Percentiles rank a stretch among this genome's conserved stretches.
phyloP scores from a whole-genome alignment of 2,113 vertebrate genomes.

The Takifugu flavidus region DNA sequence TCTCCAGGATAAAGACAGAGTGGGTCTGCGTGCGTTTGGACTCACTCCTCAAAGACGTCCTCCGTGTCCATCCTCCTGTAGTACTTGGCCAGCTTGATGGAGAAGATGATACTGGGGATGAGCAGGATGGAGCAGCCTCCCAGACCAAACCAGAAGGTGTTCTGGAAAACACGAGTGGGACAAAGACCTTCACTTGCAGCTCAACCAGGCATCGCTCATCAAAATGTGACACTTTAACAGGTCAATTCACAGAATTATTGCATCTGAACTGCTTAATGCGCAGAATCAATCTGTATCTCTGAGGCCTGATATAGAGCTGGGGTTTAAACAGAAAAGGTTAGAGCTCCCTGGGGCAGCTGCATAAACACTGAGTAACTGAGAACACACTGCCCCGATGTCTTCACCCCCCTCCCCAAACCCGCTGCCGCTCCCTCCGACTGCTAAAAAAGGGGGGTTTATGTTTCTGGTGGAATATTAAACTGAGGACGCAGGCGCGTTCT shows the following conservation, averaged over 20 bases:
- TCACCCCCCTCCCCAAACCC: conserved; percentile 13
- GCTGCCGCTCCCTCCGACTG: conserved; percentile 1
- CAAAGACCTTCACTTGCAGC: not conserved
- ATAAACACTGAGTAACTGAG: conserved; percentile 41
- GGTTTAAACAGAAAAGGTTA: conserved; percentile 34
- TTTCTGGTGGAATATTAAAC: conserved; percentile 13
- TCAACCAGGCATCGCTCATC: not conserved
- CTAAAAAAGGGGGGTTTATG: conserved; percentile 44
- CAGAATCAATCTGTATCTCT: conserved; percentile 25
- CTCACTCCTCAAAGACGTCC: conserved; percentile 95
- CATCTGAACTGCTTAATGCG: not conserved
- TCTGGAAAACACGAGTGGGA: conserved; percentile 70
- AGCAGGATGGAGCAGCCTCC: conserved; percentile 86
- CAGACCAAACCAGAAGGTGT: conserved; percentile 94
- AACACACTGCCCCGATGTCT: conserved; percentile 47
- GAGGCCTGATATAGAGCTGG: conserved; percentile 36
- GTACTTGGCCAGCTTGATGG: conserved; percentile 86
- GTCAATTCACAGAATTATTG: too few species aligned
- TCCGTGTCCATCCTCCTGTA: conserved; percentile 95
- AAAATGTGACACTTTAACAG: too few species aligned
- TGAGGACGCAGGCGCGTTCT: conserved; percentile 7
- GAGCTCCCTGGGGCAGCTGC: conserved; percentile 9
- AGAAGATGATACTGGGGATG: conserved; percentile 87
- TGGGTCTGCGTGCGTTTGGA: conserved; percentile 33
- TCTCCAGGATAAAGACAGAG: conserved; percentile 4